Base-by-base conservation (phyloP, 2,113 vertebrate genomes). In the Vicugna pacos region DNA sequence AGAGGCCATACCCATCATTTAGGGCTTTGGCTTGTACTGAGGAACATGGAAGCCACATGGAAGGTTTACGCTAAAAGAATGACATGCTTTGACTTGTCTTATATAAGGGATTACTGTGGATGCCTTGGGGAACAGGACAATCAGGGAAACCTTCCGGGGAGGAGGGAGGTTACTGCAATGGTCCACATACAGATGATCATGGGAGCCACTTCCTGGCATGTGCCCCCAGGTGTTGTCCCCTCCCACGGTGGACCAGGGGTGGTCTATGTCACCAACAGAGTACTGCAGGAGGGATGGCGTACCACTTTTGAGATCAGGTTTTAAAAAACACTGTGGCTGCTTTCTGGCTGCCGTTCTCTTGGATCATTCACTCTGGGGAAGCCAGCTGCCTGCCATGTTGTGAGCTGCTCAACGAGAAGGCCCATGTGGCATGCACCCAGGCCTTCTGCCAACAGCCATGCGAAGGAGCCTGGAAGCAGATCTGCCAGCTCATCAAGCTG, bases 381-480 rank as follows among this genome's bases (percentile, higher is more conserved):
- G 42, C 24, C 73, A 70, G 79, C 46, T 42, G 12, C 77, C 38
- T 42, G 12, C 77, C 38, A 19, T 1, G 14, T 2, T 9, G 10
- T 50, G 46, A 72, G 56, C 42, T 3, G 19, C 32, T 65, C 17
- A 19, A 4, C 4, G 10, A 38, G 48, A 50, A 5, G 17, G 26
- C 69, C 56, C 26, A 35, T 0, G 11, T 4, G 30, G 89, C n/a
- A 2, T 0, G 17, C 50, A 62, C 85, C 0, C 0, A 42, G 14
- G 79, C 52, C 84, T 50, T 24, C 42, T 48, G 32, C 72, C 85
- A n/a, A 6, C 20, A 15, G 38, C 46, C 67, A 16, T 0, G 2
- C 6, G 8, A 84, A 20, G 26, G 9, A 26, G 20, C 56, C 30
- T 19, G 35, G 38, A 58, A 91, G 46, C 15, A 87, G 60, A 22